These are phyloP conservation scores for Latrodectus hesperus DNA, from an alignment of 2,888 invertebrate species.

Conservation along the genomic window DNA sequence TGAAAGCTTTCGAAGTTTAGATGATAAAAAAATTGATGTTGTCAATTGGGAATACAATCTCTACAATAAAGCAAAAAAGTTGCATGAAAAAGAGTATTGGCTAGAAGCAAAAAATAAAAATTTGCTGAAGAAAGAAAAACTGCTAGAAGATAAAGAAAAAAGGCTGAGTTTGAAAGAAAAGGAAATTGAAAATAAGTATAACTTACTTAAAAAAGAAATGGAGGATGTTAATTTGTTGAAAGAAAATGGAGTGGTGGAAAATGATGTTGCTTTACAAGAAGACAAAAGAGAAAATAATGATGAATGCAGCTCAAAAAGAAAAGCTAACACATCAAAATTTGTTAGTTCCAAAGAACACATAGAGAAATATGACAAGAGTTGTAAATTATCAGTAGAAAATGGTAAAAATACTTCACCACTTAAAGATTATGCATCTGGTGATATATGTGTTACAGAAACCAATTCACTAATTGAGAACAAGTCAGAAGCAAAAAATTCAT, in stretches of 20 bases:
- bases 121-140: conserved; percentile 27
- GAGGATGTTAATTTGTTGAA: not conserved
- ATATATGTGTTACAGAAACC: not conserved
- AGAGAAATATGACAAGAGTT: not conserved
- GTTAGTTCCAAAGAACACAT: not conserved
- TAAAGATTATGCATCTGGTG: not conserved
- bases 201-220: not conserved
- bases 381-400: not conserved
- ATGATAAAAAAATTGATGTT: conserved; percentile 47
- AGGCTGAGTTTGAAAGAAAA: conserved; percentile 2
- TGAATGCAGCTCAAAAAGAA: too few species aligned
- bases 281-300: not conserved
- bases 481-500: not conserved
- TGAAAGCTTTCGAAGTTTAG: conserved; percentile 34
- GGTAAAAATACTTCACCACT: not conserved
- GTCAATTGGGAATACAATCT: conserved; percentile 54
- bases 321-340: too few species aligned
- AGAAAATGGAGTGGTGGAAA: not conserved
- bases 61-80: conserved; percentile 18
- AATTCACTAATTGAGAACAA: not conserved
- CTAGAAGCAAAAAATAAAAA: conserved; percentile 31
- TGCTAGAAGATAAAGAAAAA: conserved; percentile 34
- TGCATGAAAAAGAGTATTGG: conserved; percentile 41
- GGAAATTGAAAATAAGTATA: not conserved
- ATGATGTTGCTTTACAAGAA: not conserved